Evolutionary conservation across 2,113 vertebrate genomes (phyloP).

Genomic region (Phaetusa simplex): DNA sequence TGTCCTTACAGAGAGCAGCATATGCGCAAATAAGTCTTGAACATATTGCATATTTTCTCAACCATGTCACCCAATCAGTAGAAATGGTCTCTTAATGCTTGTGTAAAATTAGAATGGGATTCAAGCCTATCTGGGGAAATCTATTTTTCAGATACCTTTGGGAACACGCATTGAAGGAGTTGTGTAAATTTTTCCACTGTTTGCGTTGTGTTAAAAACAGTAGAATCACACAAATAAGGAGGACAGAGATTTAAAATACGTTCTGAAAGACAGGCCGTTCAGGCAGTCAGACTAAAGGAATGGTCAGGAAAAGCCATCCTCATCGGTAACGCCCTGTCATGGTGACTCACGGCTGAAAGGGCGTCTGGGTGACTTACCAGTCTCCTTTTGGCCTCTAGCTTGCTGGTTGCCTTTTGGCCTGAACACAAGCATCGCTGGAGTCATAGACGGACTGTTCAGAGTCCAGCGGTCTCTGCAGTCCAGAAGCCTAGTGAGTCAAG

Average conservation of each 20-base stretch:
- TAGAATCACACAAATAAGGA: background rate
- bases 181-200: background rate
- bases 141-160: slow-evolving; percentile 45
- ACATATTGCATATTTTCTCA: slow-evolving; percentile 69
- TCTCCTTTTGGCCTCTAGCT: background rate
- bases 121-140: slow-evolving; percentile 66
- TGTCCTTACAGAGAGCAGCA: slow-evolving; percentile 11
- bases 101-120: slow-evolving; percentile 70
- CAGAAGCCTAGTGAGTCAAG: background rate
- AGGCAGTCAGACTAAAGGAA: background rate
- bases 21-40: slow-evolving; percentile 56
- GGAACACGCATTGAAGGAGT: background rate
- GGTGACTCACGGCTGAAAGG: background rate
- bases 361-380: fast-evolving
- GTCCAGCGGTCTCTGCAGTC: background rate
- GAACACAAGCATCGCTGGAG: background rate
- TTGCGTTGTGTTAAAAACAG: background rate
- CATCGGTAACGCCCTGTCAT: too few species aligned
- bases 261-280: background rate
- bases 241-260: background rate
- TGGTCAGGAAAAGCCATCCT: background rate
- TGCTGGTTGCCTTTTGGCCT: background rate
- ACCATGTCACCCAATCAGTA: slow-evolving; percentile 68
- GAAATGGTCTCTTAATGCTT: slow-evolving; percentile 59
- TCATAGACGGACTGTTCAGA: background rate